A percentile compares a stretch with the other conserved stretches of the same genome.
phyloP scores from a whole-genome alignment of 2,797 vertebrate species.

The Nasua narica region DNA sequence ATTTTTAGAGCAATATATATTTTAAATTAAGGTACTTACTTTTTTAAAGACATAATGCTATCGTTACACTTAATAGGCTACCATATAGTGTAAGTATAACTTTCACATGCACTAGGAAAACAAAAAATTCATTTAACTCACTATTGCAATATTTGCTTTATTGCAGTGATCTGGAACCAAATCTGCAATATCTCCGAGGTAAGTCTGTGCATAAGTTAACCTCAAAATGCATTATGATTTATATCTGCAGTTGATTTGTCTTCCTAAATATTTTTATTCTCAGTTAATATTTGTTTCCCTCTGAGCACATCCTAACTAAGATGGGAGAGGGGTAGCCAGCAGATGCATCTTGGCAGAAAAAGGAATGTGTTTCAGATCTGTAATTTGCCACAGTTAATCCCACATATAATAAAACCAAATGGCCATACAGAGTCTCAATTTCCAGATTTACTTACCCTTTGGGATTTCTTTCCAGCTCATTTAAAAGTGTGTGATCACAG shows the following conservation, averaged over 20 bases:
- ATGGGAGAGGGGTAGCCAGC: background rate
- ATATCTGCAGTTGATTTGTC: background rate
- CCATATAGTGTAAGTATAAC: background rate
- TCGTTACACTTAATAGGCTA: background rate
- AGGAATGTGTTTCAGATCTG: background rate
- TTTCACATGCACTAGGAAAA: background rate
- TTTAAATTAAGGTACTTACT: background rate
- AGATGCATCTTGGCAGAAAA: background rate
- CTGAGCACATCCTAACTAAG: background rate
- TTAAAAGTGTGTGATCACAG: constrained; percentile 92
- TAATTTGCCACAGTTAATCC: background rate
- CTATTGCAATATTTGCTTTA: background rate
- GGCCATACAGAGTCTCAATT: background rate
- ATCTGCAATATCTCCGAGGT: background rate
- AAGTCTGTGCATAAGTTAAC: background rate
- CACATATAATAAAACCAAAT: background rate
- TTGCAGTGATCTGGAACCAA: background rate
- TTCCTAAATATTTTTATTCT: background rate
- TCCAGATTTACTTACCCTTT: constrained; percentile 84
- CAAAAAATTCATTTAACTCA: background rate
- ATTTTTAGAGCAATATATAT: background rate
- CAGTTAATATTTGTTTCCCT: background rate
- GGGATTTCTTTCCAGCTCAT: constrained; percentile 91
- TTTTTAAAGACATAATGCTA: background rate
- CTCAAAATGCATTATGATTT: background rate